Conservation (phyloP, 2,888 invertebrate species). For the Andrena bucephala region DNA sequence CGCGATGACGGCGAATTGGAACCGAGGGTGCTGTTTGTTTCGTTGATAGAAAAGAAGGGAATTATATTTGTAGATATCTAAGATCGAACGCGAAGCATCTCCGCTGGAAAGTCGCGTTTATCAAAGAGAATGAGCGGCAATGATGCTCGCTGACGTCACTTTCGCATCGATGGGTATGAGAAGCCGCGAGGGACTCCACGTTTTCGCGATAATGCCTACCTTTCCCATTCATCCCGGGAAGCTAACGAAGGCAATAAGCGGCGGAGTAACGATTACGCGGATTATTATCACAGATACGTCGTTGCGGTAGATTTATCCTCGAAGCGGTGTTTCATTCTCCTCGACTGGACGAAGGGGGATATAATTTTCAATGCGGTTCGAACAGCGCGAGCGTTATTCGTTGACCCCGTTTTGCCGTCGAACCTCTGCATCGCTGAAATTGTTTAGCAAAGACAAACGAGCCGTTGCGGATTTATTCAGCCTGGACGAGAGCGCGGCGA, state of each 20-base stretch:
- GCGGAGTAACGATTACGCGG: not conserved
- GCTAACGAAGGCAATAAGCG: constrained; percentile 11
- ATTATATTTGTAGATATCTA: not conserved
- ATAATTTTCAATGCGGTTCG: constrained; percentile 26
- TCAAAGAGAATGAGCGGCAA: constrained; percentile 6
- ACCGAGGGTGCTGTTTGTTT: not conserved
- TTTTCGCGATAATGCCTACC: not conserved
- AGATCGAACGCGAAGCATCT: not conserved
- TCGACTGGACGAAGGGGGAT: not conserved
- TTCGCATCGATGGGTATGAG: not conserved
- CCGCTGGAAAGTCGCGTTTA: not conserved
- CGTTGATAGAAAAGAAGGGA: not conserved
- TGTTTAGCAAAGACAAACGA: constrained; percentile 56
- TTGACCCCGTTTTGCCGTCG: constrained; percentile 42
- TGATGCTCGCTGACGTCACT: constrained; percentile 29
- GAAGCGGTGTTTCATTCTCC: not conserved
- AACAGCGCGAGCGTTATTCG: constrained; percentile 9
- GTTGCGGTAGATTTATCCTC: constrained; percentile 28
- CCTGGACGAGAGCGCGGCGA: constrained; percentile 26
- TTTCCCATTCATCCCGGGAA: not conserved
- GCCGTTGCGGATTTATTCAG: constrained; percentile 41
- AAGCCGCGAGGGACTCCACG: not conserved
- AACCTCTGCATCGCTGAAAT: constrained; percentile 38
- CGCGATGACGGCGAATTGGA: not conserved
- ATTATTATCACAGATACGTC: constrained; percentile 19